Base-by-base conservation (phyloP, 2,797 vertebrate species). In the Takifugu ocellatus region DNA sequence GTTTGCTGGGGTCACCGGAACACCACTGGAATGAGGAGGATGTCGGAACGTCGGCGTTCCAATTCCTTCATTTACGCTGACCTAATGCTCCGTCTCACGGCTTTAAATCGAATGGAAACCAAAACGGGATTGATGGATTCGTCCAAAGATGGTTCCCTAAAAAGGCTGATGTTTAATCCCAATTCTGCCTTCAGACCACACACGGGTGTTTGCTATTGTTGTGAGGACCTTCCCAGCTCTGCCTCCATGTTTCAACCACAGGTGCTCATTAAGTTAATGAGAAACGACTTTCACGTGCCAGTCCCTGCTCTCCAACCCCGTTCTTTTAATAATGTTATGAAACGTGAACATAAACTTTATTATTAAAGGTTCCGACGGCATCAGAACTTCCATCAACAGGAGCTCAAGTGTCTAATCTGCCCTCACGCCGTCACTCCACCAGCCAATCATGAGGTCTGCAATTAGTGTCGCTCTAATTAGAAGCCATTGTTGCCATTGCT, bases 391-490 rank as follows among this genome's bases (percentile, higher is more conserved):
- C 42, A 48, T 25, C 15, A 39, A 52, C 39, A 3, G 10, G 6
- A 56, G 10, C 14, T 26, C 3, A 12, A 48, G 53, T 25, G 44
- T 61, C 51, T 60, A 51, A 56, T 59, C 44, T 25, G 14, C 54
- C 24, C 75, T 44, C 48, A 39, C 49, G 44, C 60, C 54, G 68
- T 76, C 14, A 24, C 54, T 68, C 64, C 16, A 51, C 45, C 45
- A 64, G 63, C 81, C 74, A 83, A 86, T 87, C 87, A 87, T 82
- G 81, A 76, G 43, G 61, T 74, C 64, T 55, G 67, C 77, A 81
- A 87, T 89, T 81, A 88, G 76, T 59, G 68, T 78, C 53, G 44
- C 58, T 76, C 79, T 87, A 83, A 88, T 87, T 88, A 85, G 75
- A 82, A 79, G 61, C 61, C 70, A 85, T 88, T 87, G 83, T 87